These are phyloP conservation scores for Patella pellucida DNA, from an alignment of 2,888 invertebrate species.

Conservation along the genomic window DNA sequence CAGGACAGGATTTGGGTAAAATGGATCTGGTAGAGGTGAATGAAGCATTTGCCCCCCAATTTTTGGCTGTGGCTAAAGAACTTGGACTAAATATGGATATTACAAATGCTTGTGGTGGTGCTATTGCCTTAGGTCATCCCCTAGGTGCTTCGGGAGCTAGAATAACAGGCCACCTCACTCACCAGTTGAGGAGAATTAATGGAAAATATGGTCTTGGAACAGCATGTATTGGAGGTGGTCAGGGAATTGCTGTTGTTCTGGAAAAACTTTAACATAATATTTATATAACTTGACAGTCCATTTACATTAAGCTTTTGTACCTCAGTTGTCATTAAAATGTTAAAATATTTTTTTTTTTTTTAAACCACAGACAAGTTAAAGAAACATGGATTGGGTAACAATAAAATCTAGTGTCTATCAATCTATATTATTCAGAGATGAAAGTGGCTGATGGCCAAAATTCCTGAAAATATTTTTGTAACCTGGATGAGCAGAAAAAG, in stretches of 20 bases:
- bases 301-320: too few relatives aligned
- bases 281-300: not conserved
- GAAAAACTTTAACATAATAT: slow-evolving; percentile 75
- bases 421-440: too few relatives aligned
- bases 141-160: slow-evolving; percentile 94
- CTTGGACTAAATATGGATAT: slow-evolving; percentile 87
- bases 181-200: slow-evolving; percentile 90
- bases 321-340: too few relatives aligned
- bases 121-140: slow-evolving; percentile 97
- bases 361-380: too few relatives aligned
- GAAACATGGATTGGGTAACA: too few relatives aligned
- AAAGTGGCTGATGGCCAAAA: too few relatives aligned
- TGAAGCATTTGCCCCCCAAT: slow-evolving; percentile 97
- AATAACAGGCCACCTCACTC: slow-evolving; percentile 90
- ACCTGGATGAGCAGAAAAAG: too few relatives aligned
- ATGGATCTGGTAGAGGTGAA: slow-evolving; percentile 97
- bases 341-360: too few relatives aligned
- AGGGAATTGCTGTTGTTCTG: slow-evolving; percentile 93
- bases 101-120: slow-evolving; percentile 95
- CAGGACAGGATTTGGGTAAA: slow-evolving; percentile 85
- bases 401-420: too few relatives aligned
- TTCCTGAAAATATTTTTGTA: too few relatives aligned
- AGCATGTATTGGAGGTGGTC: slow-evolving; percentile 98
- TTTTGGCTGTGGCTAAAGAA: slow-evolving; percentile 90
- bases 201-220: slow-evolving; percentile 91